Conservation (phyloP, 1,140 invertebrate species). For the Zaprionus gabonicus region DNA sequence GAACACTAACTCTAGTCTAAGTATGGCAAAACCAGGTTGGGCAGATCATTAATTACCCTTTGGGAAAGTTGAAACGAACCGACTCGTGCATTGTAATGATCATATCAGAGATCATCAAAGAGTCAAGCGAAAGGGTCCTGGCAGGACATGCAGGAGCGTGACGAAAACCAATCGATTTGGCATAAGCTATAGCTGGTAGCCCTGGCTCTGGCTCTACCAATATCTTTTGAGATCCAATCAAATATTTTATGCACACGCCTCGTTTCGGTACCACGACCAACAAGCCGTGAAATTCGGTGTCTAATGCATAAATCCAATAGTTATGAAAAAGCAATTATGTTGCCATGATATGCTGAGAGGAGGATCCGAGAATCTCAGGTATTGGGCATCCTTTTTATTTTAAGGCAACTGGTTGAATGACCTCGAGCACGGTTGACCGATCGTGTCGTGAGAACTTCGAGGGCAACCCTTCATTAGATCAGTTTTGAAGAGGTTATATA, state of each 20-base stretch:
- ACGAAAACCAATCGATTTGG: slow-evolving; percentile 68
- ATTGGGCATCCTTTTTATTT: background rate
- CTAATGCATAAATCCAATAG: slow-evolving; percentile 66
- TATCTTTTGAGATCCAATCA: slow-evolving; percentile 69
- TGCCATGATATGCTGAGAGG: slow-evolving; percentile 3
- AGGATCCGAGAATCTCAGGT: background rate
- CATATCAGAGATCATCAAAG: slow-evolving; percentile 56
- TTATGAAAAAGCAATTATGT: slow-evolving; percentile 74
- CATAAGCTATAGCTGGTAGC: slow-evolving; percentile 20
- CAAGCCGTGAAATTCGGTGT: slow-evolving; percentile 73
- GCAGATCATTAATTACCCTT: slow-evolving; percentile 66
- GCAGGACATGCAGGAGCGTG: slow-evolving; percentile 43
- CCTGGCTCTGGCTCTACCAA: slow-evolving; percentile 23
- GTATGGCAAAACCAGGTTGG: slow-evolving; percentile 47
- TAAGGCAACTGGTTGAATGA: slow-evolving; percentile 63
- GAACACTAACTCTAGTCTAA: background rate
- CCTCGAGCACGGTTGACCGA: slow-evolving; percentile 53
- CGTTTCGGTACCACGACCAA: slow-evolving; percentile 53
- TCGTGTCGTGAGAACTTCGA: slow-evolving; percentile 60
- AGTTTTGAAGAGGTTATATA: slow-evolving; percentile 63
- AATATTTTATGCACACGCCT: slow-evolving; percentile 75
- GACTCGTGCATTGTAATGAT: slow-evolving; percentile 69
- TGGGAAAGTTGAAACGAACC: slow-evolving; percentile 56
- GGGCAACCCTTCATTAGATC: slow-evolving; percentile 60
- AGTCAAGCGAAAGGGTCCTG: slow-evolving; percentile 27